A percentile compares a stretch with the other conserved stretches of the same genome.
phyloP scores from a whole-genome alignment of 2,113 vertebrate species.

The Neodon shergylaensis region DNA sequence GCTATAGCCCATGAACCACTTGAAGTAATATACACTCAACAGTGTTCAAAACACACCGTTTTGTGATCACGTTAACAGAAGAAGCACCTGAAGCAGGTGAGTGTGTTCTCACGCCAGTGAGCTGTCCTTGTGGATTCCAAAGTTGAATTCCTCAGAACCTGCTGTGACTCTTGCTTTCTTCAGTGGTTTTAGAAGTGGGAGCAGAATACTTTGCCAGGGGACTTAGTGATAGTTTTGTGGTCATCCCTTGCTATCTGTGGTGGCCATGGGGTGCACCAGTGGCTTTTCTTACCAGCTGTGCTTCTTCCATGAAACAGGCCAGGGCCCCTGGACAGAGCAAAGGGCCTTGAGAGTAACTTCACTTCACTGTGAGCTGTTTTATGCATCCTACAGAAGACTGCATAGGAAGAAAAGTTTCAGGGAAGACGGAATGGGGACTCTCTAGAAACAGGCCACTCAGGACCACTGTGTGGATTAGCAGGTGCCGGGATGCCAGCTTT shows the following conservation, averaged over 20 bases:
- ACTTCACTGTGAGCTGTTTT: background rate
- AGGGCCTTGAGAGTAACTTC: background rate
- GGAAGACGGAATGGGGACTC: background rate
- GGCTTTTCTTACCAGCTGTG: background rate
- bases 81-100: background rate
- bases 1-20: background rate
- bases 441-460: background rate
- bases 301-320: background rate
- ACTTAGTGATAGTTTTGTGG: background rate
- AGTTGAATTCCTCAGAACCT: background rate
- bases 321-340: background rate
- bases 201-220: too few species aligned
- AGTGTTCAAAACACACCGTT: background rate
- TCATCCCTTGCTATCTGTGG: background rate
- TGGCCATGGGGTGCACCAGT: background rate
- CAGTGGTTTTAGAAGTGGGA: background rate
- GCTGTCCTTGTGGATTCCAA: background rate
- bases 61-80: background rate
- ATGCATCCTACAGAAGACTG: background rate
- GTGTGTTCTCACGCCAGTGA: background rate
- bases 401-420: background rate
- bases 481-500: rapidly evolving
- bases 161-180: background rate
- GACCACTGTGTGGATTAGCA: background rate
- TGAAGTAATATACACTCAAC: background rate